Base-by-base conservation (phyloP, 2,888 invertebrate genomes). In the Drosophila eohydei region DNA sequence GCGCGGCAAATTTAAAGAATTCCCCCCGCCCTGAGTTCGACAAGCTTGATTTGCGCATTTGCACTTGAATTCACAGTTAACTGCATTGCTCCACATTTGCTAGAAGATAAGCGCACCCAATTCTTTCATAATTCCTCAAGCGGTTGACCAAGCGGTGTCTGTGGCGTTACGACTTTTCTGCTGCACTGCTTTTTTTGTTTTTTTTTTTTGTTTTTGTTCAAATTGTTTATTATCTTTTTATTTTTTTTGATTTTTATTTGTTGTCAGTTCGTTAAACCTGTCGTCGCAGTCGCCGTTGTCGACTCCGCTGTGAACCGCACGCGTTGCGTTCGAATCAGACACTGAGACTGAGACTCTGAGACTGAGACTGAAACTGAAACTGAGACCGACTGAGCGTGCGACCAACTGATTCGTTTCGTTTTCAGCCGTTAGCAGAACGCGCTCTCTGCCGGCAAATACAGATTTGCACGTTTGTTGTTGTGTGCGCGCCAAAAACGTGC, bases 401-500 rank as follows among this genome's bases (percentile, higher is more conserved):
- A 59, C 32, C 43, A 59, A 78, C 44, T 65, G 38, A 62, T 60
- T 62, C 62, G 72, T 59, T 59, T 41, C 62, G 72, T 62, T 52
- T 41, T 43, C 44, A 28, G 48, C 30, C 65, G 55, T 48, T 9
- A 40, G 32, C 48, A 41, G 36, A 61, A 57, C 21, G 26, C 46
- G 48, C 71, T 74, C 70, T 70, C 71, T 64, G 80, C 88, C 83
- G 88, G 85, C 82, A 73, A 78, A 57, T 65, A 72, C 59, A 58
- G 51, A 69, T 51, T 69, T 40, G 40, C 65, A 65, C 60, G 55
- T 46, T 64, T 69, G 61, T 55, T 51, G 68, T 75, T 83, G 80
- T 69, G 61, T 77, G 83, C 83, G 85, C 88, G 83, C 88, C 83
- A 83, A 83, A 83, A 88, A 73, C 82, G 68, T 64, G 55, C 61